These are phyloP conservation scores for Teleiodes luculella DNA, from an alignment of 2,888 invertebrate genomes.

Conservation along the genomic window DNA sequence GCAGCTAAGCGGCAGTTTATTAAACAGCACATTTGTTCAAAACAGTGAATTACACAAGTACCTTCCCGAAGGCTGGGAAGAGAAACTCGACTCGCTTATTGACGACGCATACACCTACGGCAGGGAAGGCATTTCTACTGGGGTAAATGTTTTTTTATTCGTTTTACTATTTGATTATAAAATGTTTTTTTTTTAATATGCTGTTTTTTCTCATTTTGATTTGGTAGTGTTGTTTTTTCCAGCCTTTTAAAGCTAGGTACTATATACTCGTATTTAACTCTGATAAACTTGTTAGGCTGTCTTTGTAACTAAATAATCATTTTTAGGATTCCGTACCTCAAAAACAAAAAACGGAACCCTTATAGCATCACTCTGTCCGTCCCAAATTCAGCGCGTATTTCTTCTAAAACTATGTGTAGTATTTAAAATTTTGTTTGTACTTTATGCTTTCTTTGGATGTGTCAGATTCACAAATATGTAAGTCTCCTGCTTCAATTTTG, in stretches of 20 bases:
- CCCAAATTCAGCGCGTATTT: no score
- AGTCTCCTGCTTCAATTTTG: conserved; percentile 17
- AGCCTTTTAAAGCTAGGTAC: no score
- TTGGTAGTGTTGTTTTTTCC: no score
- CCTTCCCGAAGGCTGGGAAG: conserved; percentile 90
- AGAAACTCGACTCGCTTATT: conserved; percentile 92
- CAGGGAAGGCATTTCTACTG: conserved; percentile 91
- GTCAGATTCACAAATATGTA: conserved; percentile 35
- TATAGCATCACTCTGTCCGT: no score
- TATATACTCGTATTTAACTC: no score
- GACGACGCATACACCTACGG: conserved; percentile 97
- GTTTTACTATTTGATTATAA: no score
- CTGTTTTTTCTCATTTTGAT: no score
- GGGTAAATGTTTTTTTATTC: conserved; percentile 82
- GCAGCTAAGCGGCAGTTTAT: conserved; percentile 90
- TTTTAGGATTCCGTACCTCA: no score
- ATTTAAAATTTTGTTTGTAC: neutral
- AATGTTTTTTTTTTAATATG: neutral
- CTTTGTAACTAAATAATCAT: no score
- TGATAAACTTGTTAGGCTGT: no score
- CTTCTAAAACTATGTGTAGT: neutral
- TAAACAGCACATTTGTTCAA: conserved; percentile 92
- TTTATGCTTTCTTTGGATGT: conserved; percentile 28
- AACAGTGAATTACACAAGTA: conserved; percentile 91
- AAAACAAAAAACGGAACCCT: no score